These are phyloP conservation scores for Lethocerus indicus DNA, from an alignment of 1,140 invertebrate species.

Conservation along the genomic window DNA sequence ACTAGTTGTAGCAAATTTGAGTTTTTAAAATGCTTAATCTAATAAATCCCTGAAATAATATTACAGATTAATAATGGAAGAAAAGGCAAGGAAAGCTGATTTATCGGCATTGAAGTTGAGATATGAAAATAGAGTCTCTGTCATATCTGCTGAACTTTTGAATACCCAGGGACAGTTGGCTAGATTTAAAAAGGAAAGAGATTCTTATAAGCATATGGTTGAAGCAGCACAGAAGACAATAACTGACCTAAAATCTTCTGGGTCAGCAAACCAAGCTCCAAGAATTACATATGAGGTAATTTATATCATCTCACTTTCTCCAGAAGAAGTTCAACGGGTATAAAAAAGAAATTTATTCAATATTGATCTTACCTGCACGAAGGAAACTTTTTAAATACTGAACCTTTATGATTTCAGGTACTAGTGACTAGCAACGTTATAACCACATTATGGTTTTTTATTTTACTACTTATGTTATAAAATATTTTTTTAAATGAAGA, in stretches of 20 bases:
- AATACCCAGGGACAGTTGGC: slow-evolving; percentile 59
- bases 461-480: no score
- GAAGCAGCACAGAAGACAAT: slow-evolving; percentile 71
- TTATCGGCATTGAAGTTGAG: slow-evolving; percentile 68
- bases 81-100: slow-evolving; percentile 68
- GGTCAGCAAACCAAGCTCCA: slow-evolving; percentile 2
- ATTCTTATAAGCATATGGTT: slow-evolving; percentile 81
- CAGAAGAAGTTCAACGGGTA: slow-evolving; percentile 3
- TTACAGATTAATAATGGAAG: slow-evolving; percentile 47
- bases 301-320: no score
- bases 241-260: slow-evolving; percentile 42
- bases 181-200: slow-evolving; percentile 72
- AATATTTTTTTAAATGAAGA: no score
- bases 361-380: no score
- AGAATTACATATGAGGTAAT: slow-evolving; percentile 8
- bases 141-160: slow-evolving; percentile 72
- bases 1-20: background rate
- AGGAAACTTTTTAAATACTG: no score
- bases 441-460: no score
- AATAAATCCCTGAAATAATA: no score
- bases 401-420: no score
- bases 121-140: slow-evolving; percentile 72
- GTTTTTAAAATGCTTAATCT: background rate
- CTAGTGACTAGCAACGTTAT: no score
- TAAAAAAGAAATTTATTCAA: no score